Percentiles rank a stretch among this genome's conserved stretches.
Conservation (phyloP, 92 coral and sea anemone species). For the Heteractis magnifica region DNA sequence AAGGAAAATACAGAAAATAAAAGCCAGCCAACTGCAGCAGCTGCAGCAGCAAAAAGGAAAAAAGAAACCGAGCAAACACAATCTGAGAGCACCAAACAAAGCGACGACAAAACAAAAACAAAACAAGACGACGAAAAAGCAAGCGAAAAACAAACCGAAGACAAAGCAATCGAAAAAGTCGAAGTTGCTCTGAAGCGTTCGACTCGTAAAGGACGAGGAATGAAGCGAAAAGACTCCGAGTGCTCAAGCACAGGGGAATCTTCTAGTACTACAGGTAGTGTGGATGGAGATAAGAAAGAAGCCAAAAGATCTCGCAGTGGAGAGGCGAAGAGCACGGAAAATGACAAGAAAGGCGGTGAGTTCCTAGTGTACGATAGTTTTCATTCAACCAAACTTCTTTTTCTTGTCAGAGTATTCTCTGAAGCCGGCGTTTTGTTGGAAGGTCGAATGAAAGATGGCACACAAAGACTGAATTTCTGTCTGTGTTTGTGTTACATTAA, state of each 20-base stretch:
- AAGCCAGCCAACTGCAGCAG: neutral
- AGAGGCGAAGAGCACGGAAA: neutral
- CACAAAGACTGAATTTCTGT: no score
- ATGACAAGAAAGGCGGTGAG: slow-evolving; percentile 8
- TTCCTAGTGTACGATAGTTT: neutral
- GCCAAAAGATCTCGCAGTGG: slow-evolving; percentile 11
- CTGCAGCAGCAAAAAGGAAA: neutral
- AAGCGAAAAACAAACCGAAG: slow-evolving; percentile 4
- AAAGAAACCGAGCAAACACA: neutral
- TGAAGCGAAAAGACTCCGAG: slow-evolving; percentile 36
- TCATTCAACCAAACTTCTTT: no score
- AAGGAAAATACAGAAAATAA: slow-evolving; percentile 13
- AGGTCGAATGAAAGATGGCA: no score
- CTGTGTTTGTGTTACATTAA: no score
- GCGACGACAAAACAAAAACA: slow-evolving; percentile 9
- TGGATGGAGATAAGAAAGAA: slow-evolving; percentile 26
- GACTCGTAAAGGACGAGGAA: slow-evolving; percentile 38
- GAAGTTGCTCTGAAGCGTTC: slow-evolving; percentile 27
- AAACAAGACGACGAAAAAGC: slow-evolving; percentile 8
- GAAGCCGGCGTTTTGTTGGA: no score
- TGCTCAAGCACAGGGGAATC: slow-evolving; percentile 2
- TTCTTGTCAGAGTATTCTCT: no score
- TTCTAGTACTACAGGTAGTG: slow-evolving; percentile 4
- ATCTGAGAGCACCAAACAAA: slow-evolving; percentile 12
- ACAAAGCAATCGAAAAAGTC: slow-evolving; percentile 10